Base-by-base conservation (phyloP, 2,797 vertebrate genomes). In the Pantherophis vulpinus region DNA sequence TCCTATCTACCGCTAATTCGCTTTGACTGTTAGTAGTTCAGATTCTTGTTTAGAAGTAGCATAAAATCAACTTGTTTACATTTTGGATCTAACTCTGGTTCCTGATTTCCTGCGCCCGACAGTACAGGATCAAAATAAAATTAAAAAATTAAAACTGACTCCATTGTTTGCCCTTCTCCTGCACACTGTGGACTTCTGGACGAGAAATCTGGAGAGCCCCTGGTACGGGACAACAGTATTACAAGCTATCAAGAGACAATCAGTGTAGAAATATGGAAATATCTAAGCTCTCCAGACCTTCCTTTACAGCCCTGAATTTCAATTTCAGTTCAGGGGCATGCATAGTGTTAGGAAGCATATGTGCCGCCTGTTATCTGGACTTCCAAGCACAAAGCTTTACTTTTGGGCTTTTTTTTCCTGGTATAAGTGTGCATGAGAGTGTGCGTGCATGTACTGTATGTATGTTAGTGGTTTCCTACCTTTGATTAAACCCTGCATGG, bases 401-500 rank as follows among this genome's bases (percentile, higher is more conserved):
- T 97, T 97, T 96, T 97, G 83, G 32, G 95, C 96, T 95, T 92
- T 16, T 94, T 95, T 11, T 14, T 94, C 91, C 37, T 47, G 20
- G 20, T 83, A 20, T 83, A 83, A 25, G 37, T 47, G 10, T 83
- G 74, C 23, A 47, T 25, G 74, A 83, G 37, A 12, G 20, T 83
- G 74, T 42, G 37, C 2, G 4, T 47, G 20, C 20, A 47, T 47
- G 74, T 95, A 54, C 51, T 54, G 51, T 54, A 94, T 96, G 96
- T 97, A 94, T 96, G 96, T 97, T 95, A 97, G 96, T 97, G 94
- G 96, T 96, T 97, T 95, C 95, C 96, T 96, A 97, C 96, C 97
- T 98, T 98, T 98, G 97, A 98, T 98, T 97, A 98, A 98, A 97
- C 96, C 96, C 97, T 96, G 97, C 95, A 93, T 93, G 89, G 96